Conservation (phyloP, 2,113 vertebrate species). For the Meles meles region DNA sequence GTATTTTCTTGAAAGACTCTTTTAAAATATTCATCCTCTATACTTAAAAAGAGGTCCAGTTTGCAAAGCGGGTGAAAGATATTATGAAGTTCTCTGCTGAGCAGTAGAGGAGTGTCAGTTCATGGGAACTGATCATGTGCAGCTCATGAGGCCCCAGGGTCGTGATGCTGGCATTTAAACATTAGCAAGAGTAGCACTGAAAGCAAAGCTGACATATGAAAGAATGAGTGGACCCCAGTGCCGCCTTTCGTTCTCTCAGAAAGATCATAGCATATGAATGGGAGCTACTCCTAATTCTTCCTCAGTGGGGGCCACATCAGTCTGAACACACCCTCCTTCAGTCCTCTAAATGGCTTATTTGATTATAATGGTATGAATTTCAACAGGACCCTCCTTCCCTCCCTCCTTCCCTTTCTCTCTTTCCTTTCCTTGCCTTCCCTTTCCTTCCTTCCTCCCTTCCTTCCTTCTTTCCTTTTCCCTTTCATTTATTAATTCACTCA, state of each 20-base stretch:
- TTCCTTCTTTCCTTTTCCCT: not conserved
- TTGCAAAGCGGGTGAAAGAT: constrained; percentile 8
- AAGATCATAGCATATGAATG: constrained; percentile 50
- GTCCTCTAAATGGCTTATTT: not conserved
- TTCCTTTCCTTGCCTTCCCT: not conserved
- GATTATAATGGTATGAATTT: not conserved
- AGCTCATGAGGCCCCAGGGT: constrained; percentile 36
- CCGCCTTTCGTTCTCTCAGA: constrained; percentile 42
- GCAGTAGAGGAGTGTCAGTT: constrained; percentile 26
- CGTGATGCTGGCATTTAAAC: constrained; percentile 14
- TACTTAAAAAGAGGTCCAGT: not conserved
- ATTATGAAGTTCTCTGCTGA: constrained; percentile 6
- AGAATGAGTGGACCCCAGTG: not conserved
- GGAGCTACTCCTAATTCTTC: not conserved
- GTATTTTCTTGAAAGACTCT: constrained; percentile 39
- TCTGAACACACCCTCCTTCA: not conserved
- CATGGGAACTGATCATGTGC: constrained; percentile 16
- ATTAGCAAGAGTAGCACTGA: not conserved
- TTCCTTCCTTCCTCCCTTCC: rapidly evolving
- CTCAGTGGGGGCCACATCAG: not conserved
- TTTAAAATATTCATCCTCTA: constrained; percentile 43
- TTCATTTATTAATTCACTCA: not conserved
- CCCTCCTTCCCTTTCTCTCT: rapidly evolving
- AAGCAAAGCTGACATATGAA: constrained; percentile 28
- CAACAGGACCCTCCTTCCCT: not conserved